A percentile compares a stretch with the other conserved stretches of the same genome.
These are phyloP conservation scores for Aphrocallistes beatrix DNA, from an alignment of 37 sponge, comb jelly and placozoan species.

Conservation along the genomic window DNA sequence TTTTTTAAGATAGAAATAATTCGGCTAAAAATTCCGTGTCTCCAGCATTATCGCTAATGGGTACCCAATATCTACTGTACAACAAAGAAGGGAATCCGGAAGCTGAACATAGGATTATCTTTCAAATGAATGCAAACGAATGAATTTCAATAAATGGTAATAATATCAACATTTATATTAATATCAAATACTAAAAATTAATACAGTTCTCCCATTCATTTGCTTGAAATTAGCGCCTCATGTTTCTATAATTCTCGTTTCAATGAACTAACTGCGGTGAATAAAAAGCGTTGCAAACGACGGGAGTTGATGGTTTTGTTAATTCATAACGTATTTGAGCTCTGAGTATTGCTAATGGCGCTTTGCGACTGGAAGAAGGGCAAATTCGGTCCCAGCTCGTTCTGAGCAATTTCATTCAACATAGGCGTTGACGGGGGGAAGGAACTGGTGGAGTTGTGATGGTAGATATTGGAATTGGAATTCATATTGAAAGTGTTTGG, in stretches of 20 bases:
- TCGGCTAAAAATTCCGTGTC: too few species aligned
- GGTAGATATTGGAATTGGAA: neutral
- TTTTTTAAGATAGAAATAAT: too few species aligned
- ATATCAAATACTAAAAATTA: conserved; percentile 18
- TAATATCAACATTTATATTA: neutral
- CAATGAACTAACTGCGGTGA: conserved; percentile 1
- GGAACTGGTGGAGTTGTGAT: neutral
- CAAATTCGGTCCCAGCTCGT: neutral
- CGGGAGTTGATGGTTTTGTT: conserved; percentile 13
- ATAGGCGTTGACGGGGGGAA: neutral
- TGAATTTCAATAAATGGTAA: conserved; percentile 11
- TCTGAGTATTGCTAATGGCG: neutral
- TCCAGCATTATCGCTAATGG: too few species aligned
- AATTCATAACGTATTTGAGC: neutral
- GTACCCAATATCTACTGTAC: too few species aligned
- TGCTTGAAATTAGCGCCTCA: neutral
- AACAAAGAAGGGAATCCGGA: too few species aligned
- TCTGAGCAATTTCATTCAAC: neutral
- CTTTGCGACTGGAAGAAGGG: neutral
- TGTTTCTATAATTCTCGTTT: neutral
- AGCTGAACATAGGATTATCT: too few species aligned
- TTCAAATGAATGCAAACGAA: neutral
- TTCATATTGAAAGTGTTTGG: neutral
- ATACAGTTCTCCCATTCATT: neutral
- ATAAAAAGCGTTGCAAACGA: conserved; percentile 16